Percentiles rank a stretch among this genome's conserved stretches.
These are phyloP conservation scores for Meloe dianella DNA, from an alignment of 2,888 invertebrate genomes.

Conservation along the genomic window DNA sequence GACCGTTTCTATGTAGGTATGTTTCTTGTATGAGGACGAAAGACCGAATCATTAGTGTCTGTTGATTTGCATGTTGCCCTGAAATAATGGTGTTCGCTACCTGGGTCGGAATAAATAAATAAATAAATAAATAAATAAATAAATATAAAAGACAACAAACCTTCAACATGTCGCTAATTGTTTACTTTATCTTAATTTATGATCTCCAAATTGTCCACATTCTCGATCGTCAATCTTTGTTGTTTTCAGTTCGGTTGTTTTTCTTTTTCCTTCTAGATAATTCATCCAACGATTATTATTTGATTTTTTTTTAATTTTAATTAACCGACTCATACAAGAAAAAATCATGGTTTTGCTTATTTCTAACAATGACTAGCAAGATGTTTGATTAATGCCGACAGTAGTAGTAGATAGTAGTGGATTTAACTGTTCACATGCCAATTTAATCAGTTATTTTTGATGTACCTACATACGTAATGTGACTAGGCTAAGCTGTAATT, in stretches of 20 bases:
- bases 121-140: too few relatives aligned
- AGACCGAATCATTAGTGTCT: conserved; percentile 24
- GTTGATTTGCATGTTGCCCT: conserved; percentile 49
- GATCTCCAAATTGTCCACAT: conserved; percentile 45
- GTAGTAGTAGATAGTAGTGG: neutral
- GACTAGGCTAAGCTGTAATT: conserved; percentile 35
- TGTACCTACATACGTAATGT: conserved; percentile 37
- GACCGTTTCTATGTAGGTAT: conserved; percentile 1
- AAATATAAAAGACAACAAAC: too few relatives aligned
- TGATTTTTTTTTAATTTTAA: too few relatives aligned
- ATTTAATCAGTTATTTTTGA: conserved; percentile 38
- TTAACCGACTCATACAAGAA: neutral
- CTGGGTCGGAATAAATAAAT: conserved; percentile 44
- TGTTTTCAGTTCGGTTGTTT: neutral
- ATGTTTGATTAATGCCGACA: conserved; percentile 30
- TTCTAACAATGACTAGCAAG: conserved; percentile 36
- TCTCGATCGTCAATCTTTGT: conserved; percentile 24
- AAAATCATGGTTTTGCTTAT: conserved; percentile 22
- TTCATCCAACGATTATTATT: too few relatives aligned
- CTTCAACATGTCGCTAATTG: conserved; percentile 50
- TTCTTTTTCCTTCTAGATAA: neutral
- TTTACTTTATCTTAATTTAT: conserved; percentile 49
- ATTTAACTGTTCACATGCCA: conserved; percentile 37
- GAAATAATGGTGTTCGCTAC: conserved; percentile 41
- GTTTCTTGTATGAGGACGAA: neutral